Base-by-base conservation (phyloP, 92 coral and sea anemone genomes). In the Actinernus sp. region DNA sequence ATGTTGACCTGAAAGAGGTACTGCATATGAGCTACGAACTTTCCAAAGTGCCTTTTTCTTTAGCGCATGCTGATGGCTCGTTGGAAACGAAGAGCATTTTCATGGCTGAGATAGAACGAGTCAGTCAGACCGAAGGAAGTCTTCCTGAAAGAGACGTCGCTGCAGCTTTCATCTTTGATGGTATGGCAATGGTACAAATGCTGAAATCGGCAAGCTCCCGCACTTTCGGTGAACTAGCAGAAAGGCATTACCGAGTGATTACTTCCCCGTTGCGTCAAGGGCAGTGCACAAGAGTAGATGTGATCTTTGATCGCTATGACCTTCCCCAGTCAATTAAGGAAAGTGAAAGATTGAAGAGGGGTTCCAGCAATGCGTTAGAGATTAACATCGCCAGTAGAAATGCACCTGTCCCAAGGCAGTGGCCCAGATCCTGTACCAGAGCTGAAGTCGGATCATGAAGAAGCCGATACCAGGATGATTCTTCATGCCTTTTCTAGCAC, bases 241-340 rank as follows among this genome's bases (percentile, higher is more conserved):
- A 56, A 49, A 56, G 49, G 28, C 30, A 25, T 36, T 66, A 34
- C 23, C 49, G 28, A 23, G 26, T 60, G 33, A 20, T 79, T 46
- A 24, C 38, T 4, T 23, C 66, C 9, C 73, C 73, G 22, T 26
- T 49, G 14, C 51, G 73, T 26, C 71, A 61, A 37, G 71, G 58
- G 22, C 46, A 59, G 26, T 82, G 88, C 48, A 14, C 9, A 13
- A 74, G 82, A 65, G 88, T 82, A 11, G 82, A 82, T 40, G 70
- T 82, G 39, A 83, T 73, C 21, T 73, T 81, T 50, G 82, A 81
- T 55, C 82, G 71, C 31, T 81, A 81, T 49, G 75, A 73, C 34
- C 31, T 51, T 72, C 62, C 21, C 24, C 58, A 45, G 39, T 81
- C 87, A 36, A 71, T 79, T 26, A 85, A 85, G 53, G 91, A 65